A percentile compares a stretch with the other conserved stretches of the same genome.
phyloP scores from a whole-genome alignment of 1,140 invertebrate species.

The Teleopsis dalmanni region DNA sequence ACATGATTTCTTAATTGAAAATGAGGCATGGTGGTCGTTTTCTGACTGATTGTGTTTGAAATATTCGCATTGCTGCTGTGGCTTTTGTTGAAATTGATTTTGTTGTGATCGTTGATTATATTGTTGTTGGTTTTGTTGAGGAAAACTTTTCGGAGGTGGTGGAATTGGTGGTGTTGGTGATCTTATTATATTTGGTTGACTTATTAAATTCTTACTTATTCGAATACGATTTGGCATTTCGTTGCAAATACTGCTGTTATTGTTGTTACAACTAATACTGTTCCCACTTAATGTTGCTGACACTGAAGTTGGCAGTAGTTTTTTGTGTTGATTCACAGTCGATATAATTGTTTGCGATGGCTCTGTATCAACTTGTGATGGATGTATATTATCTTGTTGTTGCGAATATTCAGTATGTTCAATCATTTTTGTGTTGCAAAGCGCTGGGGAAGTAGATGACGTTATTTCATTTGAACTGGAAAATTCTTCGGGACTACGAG shows the following conservation, averaged over 20 bases:
- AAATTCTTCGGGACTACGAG: conserved; percentile 43
- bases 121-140: conserved; percentile 7
- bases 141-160: conserved; percentile 14
- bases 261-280: conserved; percentile 15
- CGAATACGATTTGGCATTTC: conserved; percentile 35
- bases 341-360: conserved; percentile 22
- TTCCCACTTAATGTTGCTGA: conserved; percentile 16
- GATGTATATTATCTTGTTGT: conserved; percentile 1
- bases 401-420: neutral
- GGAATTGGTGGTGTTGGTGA: conserved; percentile 18
- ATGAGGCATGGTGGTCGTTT: conserved; percentile 13
- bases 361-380: neutral
- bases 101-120: conserved; percentile 9
- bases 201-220: conserved; percentile 41
- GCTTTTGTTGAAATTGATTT: conserved; percentile 18
- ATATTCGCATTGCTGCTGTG: conserved; percentile 11
- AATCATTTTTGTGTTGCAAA: neutral
- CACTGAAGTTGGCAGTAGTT: conserved; percentile 29
- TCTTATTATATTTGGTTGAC: conserved; percentile 13
- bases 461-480: conserved; percentile 52
- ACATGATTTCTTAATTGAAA: too few species aligned
- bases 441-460: conserved; percentile 52
- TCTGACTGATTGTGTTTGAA: conserved; percentile 8
- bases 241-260: conserved; percentile 14
- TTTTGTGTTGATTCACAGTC: conserved; percentile 40